Percentiles rank a stretch among this genome's conserved stretches.
phyloP scores from a whole-genome alignment of 1,140 invertebrate genomes.

The Brachionus plicatilis region DNA sequence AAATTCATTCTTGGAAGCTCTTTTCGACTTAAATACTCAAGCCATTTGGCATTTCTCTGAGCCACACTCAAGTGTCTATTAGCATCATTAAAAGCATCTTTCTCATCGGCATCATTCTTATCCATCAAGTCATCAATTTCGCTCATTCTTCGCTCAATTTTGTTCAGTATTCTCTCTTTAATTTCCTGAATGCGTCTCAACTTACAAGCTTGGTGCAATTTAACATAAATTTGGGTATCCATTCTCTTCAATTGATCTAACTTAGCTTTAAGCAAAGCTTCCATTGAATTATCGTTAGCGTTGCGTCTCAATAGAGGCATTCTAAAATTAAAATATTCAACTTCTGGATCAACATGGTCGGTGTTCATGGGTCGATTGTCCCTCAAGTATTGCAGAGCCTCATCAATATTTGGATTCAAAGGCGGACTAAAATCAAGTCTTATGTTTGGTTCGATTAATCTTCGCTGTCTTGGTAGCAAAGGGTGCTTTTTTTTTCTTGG shows the following conservation, averaged over 20 bases:
- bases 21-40: not conserved
- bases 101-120: not conserved
- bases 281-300: not conserved
- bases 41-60: not conserved
- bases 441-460: not conserved
- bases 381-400: not conserved
- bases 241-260: not conserved
- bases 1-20: not conserved
- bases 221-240: not conserved
- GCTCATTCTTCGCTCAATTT: not conserved
- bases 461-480: not conserved
- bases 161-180: not conserved
- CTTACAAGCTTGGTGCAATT: not conserved
- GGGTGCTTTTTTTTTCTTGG: not conserved
- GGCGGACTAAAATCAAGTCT: not conserved
- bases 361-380: not conserved
- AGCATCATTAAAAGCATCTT: not conserved
- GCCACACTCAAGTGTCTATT: not conserved
- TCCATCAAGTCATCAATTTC: not conserved
- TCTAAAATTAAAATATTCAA: slow-evolving; percentile 7
- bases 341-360: not conserved
- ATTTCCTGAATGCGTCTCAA: not conserved
- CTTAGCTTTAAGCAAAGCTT: not conserved
- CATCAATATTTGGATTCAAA: not conserved
- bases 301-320: not conserved